These are phyloP conservation scores for Nezara viridula DNA, from an alignment of 2,888 invertebrate genomes.

Conservation along the genomic window DNA sequence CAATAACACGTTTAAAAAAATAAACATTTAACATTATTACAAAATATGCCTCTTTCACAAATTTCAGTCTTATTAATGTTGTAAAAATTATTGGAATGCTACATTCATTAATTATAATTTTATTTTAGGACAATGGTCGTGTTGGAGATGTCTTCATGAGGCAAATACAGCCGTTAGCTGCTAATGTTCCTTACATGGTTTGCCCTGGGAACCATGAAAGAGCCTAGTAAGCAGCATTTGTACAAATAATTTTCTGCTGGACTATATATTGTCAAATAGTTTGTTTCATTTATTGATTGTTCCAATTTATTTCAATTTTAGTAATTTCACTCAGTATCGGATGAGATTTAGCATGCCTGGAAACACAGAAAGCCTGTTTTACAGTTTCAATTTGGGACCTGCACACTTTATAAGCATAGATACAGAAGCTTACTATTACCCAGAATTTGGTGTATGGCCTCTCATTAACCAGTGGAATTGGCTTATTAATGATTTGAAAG, in stretches of 20 bases:
- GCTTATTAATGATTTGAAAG: constrained; percentile 84
- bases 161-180: constrained; percentile 90
- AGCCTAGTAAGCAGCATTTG: constrained; percentile 75
- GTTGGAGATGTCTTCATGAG: constrained; percentile 95
- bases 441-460: constrained; percentile 86
- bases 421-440: constrained; percentile 95
- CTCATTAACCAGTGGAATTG: constrained; percentile 86
- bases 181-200: constrained; percentile 92
- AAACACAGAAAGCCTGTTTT: constrained; percentile 78
- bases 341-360: constrained; percentile 94
- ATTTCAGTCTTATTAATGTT: neutral
- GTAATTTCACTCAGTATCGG: constrained; percentile 96
- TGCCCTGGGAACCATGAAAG: constrained; percentile 93
- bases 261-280: neutral
- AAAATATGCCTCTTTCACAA: neutral
- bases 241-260: neutral
- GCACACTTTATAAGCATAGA: constrained; percentile 92
- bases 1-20: neutral
- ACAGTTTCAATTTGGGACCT: constrained; percentile 90
- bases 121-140: constrained; percentile 76
- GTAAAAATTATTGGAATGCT: too few relatives aligned
- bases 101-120: neutral
- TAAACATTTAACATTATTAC: neutral
- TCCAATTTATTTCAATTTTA: constrained; percentile 68
- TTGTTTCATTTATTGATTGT: neutral